Conservation (phyloP, 2,797 vertebrate genomes). For the Triplophysa bombifrons region DNA sequence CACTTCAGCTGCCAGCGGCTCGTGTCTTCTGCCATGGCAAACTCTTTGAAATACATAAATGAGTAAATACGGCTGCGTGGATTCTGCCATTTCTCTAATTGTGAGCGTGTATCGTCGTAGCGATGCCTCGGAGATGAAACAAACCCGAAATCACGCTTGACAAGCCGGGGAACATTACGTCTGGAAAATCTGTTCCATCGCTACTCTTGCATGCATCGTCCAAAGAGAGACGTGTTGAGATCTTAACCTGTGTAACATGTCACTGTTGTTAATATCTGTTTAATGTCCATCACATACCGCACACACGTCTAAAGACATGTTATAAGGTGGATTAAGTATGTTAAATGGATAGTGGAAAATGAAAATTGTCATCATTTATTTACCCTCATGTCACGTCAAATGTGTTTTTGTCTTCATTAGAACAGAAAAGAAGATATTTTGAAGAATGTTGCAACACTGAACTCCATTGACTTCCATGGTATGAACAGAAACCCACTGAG, state of each 20-base stretch:
- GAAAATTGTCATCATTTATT: no score
- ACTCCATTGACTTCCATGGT: no score
- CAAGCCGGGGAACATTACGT: slow-evolving; percentile 67
- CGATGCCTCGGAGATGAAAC: slow-evolving; percentile 75
- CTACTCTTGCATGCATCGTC: slow-evolving; percentile 7
- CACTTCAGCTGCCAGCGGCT: slow-evolving; percentile 60
- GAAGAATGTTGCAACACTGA: no score
- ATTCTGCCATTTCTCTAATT: slow-evolving; percentile 72
- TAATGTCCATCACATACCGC: no score
- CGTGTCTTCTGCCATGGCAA: slow-evolving; percentile 56
- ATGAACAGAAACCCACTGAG: no score
- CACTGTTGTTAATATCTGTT: no score
- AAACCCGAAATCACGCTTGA: slow-evolving; percentile 69
- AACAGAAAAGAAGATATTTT: no score
- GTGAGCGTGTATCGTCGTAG: slow-evolving; percentile 58
- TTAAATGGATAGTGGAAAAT: no score
- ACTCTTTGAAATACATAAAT: slow-evolving; percentile 69
- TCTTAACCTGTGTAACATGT: background rate
- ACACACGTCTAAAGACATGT: no score
- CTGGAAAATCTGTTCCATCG: slow-evolving; percentile 52
- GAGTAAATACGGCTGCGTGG: slow-evolving; percentile 72
- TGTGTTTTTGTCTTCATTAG: no score
- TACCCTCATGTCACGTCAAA: no score
- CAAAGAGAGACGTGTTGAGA: background rate
- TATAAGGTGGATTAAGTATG: no score